These are phyloP conservation scores for Silvanus unidentatus DNA, from an alignment of 2,888 invertebrate species.

Conservation along the genomic window DNA sequence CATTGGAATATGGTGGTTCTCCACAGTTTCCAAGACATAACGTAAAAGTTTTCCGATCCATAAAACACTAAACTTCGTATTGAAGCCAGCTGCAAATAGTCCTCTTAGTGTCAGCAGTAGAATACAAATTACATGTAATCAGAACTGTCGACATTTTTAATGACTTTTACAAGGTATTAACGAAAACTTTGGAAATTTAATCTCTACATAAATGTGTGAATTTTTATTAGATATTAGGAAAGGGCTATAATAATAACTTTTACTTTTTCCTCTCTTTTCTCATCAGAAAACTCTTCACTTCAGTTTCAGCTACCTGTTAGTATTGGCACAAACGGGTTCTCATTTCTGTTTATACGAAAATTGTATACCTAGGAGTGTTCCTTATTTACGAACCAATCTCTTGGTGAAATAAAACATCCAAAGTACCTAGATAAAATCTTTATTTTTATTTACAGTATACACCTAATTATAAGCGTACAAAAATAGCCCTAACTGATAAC, in stretches of 20 bases:
- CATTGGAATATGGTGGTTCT: slow-evolving; percentile 11
- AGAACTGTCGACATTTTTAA: slow-evolving; percentile 20
- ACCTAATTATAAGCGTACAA: slow-evolving; percentile 30
- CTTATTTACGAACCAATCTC: no score
- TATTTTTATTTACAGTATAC: neutral
- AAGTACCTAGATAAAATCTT: no score
- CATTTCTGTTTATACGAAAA: no score
- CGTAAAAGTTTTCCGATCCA: slow-evolving; percentile 25
- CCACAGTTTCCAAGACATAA: slow-evolving; percentile 16
- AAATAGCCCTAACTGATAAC: slow-evolving; percentile 27
- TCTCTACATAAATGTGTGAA: slow-evolving; percentile 3
- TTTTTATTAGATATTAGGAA: slow-evolving; percentile 6
- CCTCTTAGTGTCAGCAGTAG: slow-evolving; percentile 9
- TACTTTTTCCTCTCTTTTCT: no score
- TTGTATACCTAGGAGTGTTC: no score
- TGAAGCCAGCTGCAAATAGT: slow-evolving; percentile 16
- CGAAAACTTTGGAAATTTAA: slow-evolving; percentile 10
- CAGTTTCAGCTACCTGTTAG: no score
- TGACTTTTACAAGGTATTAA: slow-evolving; percentile 14
- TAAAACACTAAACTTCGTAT: slow-evolving; percentile 27
- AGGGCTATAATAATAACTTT: neutral
- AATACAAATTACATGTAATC: slow-evolving; percentile 20
- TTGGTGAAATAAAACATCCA: no score
- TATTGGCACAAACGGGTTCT: no score
- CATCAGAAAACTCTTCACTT: no score